Percentiles rank a stretch among this genome's conserved stretches.
phyloP scores from a whole-genome alignment of 2,113 vertebrate species.

The Pangasianodon gigas region DNA sequence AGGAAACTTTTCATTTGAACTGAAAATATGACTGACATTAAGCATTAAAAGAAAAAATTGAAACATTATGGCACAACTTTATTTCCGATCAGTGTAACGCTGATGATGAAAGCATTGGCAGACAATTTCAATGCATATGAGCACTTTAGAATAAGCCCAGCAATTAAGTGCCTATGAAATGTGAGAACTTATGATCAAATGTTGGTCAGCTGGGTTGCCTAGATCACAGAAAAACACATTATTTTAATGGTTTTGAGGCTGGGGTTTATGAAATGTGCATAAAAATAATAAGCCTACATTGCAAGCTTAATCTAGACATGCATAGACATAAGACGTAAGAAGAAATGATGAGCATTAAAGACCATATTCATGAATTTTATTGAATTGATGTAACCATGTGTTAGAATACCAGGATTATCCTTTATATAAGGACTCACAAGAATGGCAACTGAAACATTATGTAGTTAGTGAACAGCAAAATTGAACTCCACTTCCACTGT shows the following conservation, averaged over 20 bases:
- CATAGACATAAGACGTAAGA: background rate
- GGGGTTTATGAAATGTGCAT: background rate
- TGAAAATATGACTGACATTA: background rate
- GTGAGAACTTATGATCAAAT: slow-evolving; percentile 23
- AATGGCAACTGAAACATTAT: background rate
- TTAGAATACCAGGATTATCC: background rate
- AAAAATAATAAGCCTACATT: slow-evolving; percentile 9
- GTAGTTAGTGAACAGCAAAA: background rate
- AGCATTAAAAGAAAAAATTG: slow-evolving; percentile 1
- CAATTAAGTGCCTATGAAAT: slow-evolving; percentile 38
- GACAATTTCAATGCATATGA: slow-evolving; percentile 9
- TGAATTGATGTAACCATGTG: background rate
- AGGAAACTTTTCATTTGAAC: slow-evolving; percentile 20
- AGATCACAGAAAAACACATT: slow-evolving; percentile 30
- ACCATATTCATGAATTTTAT: background rate
- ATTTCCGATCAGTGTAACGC: background rate
- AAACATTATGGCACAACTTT: background rate
- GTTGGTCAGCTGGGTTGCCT: slow-evolving; percentile 24
- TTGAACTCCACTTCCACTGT: background rate
- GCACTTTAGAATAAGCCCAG: slow-evolving; percentile 17
- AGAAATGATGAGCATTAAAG: background rate
- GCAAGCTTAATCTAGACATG: background rate
- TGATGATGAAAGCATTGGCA: background rate
- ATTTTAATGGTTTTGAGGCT: slow-evolving; percentile 32
- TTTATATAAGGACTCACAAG: background rate